Evolutionary conservation across 2,888 invertebrate species (phyloP).

Genomic region (Xestoiulus laeticollis): DNA sequence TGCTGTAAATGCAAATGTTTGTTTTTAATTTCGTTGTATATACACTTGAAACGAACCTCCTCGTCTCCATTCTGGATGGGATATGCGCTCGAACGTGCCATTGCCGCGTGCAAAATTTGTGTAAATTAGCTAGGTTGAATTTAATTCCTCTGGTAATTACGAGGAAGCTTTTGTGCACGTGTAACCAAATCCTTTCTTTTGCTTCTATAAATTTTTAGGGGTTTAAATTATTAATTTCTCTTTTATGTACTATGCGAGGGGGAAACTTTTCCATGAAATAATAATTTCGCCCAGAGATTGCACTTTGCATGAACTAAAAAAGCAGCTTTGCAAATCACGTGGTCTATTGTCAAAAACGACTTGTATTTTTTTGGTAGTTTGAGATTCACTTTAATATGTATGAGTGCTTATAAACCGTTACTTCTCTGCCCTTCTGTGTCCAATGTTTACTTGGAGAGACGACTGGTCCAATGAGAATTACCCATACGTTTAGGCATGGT

Average conservation of each 20-base stretch:
- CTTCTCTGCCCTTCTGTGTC: not conserved
- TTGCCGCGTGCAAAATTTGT: not conserved
- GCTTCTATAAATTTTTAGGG: not conserved
- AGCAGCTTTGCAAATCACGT: not conserved
- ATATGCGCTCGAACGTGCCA: not conserved
- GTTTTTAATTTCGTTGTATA: not conserved
- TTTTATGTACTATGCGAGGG: not conserved
- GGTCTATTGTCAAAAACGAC: not conserved
- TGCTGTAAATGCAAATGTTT: conserved; percentile 23
- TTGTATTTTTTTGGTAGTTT: not conserved
- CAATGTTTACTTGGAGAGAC: not conserved
- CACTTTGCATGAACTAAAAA: conserved; percentile 18
- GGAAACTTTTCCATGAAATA: not conserved
- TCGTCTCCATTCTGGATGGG: not conserved
- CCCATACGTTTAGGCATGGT: not conserved
- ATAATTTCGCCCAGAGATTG: not conserved
- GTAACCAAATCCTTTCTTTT: not conserved
- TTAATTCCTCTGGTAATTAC: not conserved
- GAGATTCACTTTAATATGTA: not conserved
- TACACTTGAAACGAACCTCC: not conserved
- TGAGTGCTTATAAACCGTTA: not conserved
- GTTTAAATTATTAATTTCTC: not conserved
- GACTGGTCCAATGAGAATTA: not conserved
- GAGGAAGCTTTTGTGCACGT: not conserved
- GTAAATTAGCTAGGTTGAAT: not conserved